Percentiles rank a stretch among this genome's conserved stretches.
Conservation (phyloP, 2,797 vertebrate genomes). For the Tolypeutes matacus region DNA sequence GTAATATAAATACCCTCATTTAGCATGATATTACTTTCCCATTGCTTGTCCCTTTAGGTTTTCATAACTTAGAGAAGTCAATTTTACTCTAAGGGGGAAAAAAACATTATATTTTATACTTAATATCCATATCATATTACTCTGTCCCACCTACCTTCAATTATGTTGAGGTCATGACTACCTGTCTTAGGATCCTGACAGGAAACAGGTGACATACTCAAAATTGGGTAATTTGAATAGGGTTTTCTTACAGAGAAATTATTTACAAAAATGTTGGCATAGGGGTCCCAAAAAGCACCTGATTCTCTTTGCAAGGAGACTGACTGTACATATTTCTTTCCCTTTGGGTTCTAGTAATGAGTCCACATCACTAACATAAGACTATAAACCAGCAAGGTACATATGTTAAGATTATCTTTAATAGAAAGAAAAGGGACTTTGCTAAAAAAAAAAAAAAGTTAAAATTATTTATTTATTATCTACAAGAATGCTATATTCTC, state of each 20-base stretch:
- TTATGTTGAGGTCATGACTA: background rate
- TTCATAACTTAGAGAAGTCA: background rate
- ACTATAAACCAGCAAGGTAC: background rate
- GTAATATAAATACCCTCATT: background rate
- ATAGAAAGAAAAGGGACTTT: background rate
- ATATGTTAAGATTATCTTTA: background rate
- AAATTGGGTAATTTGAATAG: background rate
- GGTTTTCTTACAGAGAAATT: background rate
- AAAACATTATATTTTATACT: background rate
- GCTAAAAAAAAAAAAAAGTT: background rate
- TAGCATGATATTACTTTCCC: background rate
- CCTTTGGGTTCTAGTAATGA: background rate
- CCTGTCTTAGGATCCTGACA: background rate
- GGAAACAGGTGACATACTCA: background rate
- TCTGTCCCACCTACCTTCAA: background rate
- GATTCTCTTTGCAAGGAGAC: background rate
- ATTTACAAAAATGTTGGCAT: background rate
- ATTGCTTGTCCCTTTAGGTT: background rate
- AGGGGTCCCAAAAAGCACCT: background rate
- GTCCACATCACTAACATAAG: background rate
- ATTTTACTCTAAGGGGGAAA: background rate
- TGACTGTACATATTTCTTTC: background rate
- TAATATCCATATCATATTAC: background rate
- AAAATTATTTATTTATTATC: background rate
- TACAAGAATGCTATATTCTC: conserved; percentile 19